Base-by-base conservation (phyloP, 2,888 invertebrate genomes). In the Palloptera scutellata region DNA sequence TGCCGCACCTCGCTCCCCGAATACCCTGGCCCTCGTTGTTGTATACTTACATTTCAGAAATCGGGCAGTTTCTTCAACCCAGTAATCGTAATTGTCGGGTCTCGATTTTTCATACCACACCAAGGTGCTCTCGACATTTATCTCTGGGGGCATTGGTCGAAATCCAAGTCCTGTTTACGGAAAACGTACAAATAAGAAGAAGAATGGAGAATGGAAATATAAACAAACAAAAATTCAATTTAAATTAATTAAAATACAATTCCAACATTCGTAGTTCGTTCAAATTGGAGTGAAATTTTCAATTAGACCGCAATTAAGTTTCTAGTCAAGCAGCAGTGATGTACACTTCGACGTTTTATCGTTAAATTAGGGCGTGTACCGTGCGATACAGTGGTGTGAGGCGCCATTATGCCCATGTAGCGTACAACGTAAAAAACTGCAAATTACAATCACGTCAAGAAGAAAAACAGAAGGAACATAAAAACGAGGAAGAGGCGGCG, bases 71-170 rank as follows among this genome's bases (percentile, higher is more conserved):
- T 92, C 91, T 63, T 88, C 86, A 74, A 91, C 90, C 95, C 95
- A 96, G 81, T 91, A 91, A 77, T 90, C 88, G 80, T 91, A 91
- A 83, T 94, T 94, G 66, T 91, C 91, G 81, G 75, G 69, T 75
- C 80, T 83, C 71, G 83, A 83, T 76, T 83, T 76, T 74, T 91
- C 93, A 88, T 96, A 98, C 92, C 96, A 95, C 86, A 99, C 94
- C 79, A 99, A 90, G 73, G 98, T 98, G 84, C 97, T 97, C 85
- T 97, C 97, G 77, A 96, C 95, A 85, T 94, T 96, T 69, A 90
- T 89, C 78, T 93, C 93, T 77, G 96, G 91, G 74, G 95, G 96
- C 93, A 96, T 95, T 72, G 99, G 99, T 83, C 98, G 90, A 88
- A 97, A 98, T 75, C 98, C 98, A 81, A 99, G 89, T 82, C 97